Conservation (phyloP, 2,113 vertebrate genomes). For the Alethe castanea region DNA sequence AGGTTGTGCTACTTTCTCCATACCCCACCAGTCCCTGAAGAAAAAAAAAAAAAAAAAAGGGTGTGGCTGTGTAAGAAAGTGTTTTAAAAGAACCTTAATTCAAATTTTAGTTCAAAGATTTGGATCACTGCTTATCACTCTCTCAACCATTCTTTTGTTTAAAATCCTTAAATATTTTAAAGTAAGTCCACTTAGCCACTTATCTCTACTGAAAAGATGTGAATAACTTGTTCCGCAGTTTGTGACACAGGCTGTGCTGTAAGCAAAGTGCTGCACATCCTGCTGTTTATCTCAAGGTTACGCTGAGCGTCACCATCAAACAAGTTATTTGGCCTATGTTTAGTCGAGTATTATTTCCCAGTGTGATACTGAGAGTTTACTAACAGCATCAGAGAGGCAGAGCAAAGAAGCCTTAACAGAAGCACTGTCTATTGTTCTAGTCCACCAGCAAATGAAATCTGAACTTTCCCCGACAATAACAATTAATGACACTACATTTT, state of each 20-base stretch:
- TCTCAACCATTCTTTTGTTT: neutral
- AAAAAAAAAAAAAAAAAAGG: no score
- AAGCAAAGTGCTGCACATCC: neutral
- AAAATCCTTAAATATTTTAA: neutral
- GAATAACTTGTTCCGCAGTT: neutral
- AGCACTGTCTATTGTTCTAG: neutral
- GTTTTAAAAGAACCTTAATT: neutral
- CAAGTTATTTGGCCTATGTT: neutral
- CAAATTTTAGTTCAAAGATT: neutral
- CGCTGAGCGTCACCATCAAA: neutral
- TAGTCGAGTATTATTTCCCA: neutral
- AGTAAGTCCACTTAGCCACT: neutral
- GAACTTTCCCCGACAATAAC: neutral
- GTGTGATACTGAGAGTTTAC: neutral
- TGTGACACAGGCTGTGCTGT: neutral
- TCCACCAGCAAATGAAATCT: neutral
- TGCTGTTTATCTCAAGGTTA: slow-evolving; percentile 2
- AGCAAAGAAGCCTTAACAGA: neutral
- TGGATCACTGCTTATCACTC: neutral
- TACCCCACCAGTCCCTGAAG: neutral
- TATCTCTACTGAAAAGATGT: neutral
- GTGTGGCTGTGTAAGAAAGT: neutral
- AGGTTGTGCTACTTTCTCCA: neutral
- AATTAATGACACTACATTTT: neutral
- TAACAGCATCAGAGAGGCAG: neutral